Base-by-base conservation (phyloP, 1,140 invertebrate species). In the Orius insidiosus region DNA sequence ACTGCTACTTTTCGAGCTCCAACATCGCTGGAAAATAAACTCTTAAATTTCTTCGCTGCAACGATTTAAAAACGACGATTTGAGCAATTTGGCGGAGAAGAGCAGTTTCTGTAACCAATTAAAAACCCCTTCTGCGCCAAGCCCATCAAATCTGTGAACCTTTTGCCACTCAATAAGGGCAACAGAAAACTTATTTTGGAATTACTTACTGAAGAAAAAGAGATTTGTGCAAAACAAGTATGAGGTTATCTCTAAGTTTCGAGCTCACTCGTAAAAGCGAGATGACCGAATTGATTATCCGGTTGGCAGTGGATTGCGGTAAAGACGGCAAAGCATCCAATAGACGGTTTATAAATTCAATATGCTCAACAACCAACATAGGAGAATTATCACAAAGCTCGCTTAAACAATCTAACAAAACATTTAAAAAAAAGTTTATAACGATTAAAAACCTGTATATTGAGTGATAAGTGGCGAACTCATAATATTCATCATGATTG, bases 221-320 rank as follows among this genome's bases (percentile, higher is more conserved):
- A 8, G 65, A 64, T 59, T 73, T 73, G 18, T 70, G 59, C 8
- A 74, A 57, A n/a, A 68, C 58, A 40, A 74, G 53, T n/a, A 72
- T 63, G 32, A 73, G 56, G 37, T 63, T 60, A 47, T 73, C 69
- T 48, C 67, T 56, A 45, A 73, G 56, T 5, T 52, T 62, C 2
- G 57, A 50, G 0, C 66, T 69, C 5, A 65, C 48, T 44, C 63
- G 59, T 18, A 68, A 61, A 13, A 73, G 45, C 6, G 68, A 67
- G 13, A 71, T 55, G 44, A 73, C 55, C 1, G 68, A 67, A 33
- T 62, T 54, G 4, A 73, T 56, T 36, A 69, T 56, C 51, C 65
- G 59, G 18, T 57, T 60, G n/a, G 65, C 64, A 16, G 59, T 54
- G 14, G 40, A 36, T 36, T 56, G 61, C 3, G 65, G 61, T 14